Base-by-base conservation (phyloP, 1,140 invertebrate genomes). In the Episyrphus balteatus region DNA sequence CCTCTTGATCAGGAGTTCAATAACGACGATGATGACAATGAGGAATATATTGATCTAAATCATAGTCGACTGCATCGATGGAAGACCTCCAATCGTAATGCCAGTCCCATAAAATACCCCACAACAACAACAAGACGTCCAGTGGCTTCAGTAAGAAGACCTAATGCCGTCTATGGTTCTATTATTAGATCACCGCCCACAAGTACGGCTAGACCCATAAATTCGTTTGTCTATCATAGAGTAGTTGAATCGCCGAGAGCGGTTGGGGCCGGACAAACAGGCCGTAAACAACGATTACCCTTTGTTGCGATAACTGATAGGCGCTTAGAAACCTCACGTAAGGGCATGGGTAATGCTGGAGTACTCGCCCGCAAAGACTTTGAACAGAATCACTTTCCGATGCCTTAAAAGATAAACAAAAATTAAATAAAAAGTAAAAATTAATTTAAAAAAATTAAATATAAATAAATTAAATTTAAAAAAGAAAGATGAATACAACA, bases 281-380 rank as follows among this genome's bases (percentile, higher is more conserved):
- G 55, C 17, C 55, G 53, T 18, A 62, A 65, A 42, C 62, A 66
- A 51, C 54, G 59, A 11, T 47, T 66, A 42, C 62, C 62, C 5
- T 66, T 66, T 51, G 62, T 66, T 42, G 62, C 62, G 44, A 65
- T 66, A 32, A 66, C 62, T 18, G 62, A 66, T 46, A 53, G 62
- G 5, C 55, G 62, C 5, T 49, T 66, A 40, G 62, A 66, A 44
- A 56, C 45, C 14, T 51, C 55, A 19, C 55, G 57, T 38, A 62
- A 57, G 42, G 37, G 53, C 45, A 39, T 55, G 19, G 14, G 14
- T n/a, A 36, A 36, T 36, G 12, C 12, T n/a, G 12, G 14, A 36
- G 51, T 51, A 1, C 57, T 60, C 39, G 57, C 53, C 19, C 59
- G 61, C 49, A 60, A 61, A 61, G 61, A 64, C 50, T 62, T 61